Evolutionary conservation across 2,888 invertebrate species (phyloP), one percentile per base, ranked within the genome.

Genomic region (Schizaphis graminum): DNA sequence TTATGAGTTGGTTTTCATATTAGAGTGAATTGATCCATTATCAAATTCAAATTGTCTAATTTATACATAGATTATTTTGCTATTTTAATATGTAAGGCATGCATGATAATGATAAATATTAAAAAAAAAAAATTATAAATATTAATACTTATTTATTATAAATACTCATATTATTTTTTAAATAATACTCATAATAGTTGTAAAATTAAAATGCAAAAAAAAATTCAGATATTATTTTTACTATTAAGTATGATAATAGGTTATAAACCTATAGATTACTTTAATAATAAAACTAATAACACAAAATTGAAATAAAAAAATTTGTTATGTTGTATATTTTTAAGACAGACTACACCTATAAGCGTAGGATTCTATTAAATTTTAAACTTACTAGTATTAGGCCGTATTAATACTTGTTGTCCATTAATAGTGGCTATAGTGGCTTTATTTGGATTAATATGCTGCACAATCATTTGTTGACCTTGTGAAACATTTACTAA

Each of bases 361-460:
- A 77, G 77, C 35, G 5, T 2, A n/a, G 16, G 7, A 28, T 47
- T 26, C 24, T n/a, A 4, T 26, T 56, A 24, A 35, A 84, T n/a
- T n/a, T 47, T 35, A 26, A 61, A n/a, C 49, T 77, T 13, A 93
- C 93, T 93, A 49, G 94, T 89, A 24, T 98, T 97, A 1, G 97
- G 97, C 89, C 98, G 96, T 94, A 98, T 98, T 87, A 98, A 96
- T 56, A 98, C 98, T 96, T 98, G 98, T 95, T 98, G 98, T 0
- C 98, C 98, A 95, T 98, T 98, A 53, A 98, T 97, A 0, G 98
- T 98, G 0, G 98, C 98, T 94, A 98, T 96, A 95, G 98, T 98
- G 21, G 98, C 97, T 96, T 98, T 98, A 16, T 98, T 92, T 44
- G 94, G 85, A 57, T 94, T 94, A 47, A 92, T 92, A 56, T 91